Conservation (phyloP, 2,888 invertebrate genomes). For the Drosophila subsilvestris region DNA sequence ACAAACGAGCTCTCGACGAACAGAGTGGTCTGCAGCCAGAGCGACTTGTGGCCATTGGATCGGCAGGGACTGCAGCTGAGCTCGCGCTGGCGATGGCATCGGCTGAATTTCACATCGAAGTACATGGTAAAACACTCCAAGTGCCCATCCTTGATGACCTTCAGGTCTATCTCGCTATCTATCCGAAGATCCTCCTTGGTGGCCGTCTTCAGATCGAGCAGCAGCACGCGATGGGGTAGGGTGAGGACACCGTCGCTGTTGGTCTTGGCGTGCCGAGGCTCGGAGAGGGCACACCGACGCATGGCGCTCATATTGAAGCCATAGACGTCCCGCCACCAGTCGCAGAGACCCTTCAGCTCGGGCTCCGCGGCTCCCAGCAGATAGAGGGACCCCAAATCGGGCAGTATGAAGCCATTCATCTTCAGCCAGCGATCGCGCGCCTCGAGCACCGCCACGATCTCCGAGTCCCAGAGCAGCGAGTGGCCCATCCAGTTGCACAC, state of each 20-base stretch:
- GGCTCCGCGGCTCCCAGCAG: conserved; percentile 95
- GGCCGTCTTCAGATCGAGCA: conserved; percentile 38
- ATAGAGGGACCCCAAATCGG: conserved; percentile 95
- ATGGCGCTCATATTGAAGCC: conserved; percentile 99
- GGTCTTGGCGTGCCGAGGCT: conserved; percentile 86
- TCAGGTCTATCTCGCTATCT: conserved; percentile 35
- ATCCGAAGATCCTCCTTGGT: conserved; percentile 37
- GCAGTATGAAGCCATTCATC: conserved; percentile 94
- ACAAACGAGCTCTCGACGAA: conserved; percentile 58
- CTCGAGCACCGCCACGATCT: conserved; percentile 97
- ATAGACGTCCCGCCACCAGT: conserved; percentile 99
- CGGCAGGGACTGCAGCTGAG: conserved; percentile 64
- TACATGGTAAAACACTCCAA: conserved; percentile 60
- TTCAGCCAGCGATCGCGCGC: conserved; percentile 98
- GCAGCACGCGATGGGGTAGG: conserved; percentile 47
- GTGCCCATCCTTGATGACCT: conserved; percentile 35
- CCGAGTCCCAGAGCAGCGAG: conserved; percentile 97
- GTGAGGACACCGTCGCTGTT: conserved; percentile 44
- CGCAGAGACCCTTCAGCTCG: conserved; percentile 98
- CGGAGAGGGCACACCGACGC: conserved; percentile 96
- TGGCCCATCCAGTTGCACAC: conserved; percentile 90
- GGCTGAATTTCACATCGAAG: conserved; percentile 66
- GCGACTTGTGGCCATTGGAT: conserved; percentile 10
- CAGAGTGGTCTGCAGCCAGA: conserved; percentile 61
- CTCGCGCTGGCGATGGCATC: conserved; percentile 31